phyloP scores from a whole-genome alignment of 2,797 vertebrate genomes.

The Helostoma temminkii region DNA sequence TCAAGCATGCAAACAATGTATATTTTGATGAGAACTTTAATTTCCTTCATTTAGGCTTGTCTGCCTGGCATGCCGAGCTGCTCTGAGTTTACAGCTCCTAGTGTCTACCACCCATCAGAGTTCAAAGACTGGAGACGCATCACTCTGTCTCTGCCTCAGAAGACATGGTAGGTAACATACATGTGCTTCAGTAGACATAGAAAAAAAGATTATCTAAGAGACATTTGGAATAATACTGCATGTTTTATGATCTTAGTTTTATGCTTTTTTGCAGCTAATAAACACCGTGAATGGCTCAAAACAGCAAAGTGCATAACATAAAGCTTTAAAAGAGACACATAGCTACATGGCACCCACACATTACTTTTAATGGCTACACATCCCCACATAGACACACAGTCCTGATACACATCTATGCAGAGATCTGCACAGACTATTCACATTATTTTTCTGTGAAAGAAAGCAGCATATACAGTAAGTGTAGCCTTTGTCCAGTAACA shows the following conservation, averaged over 20 bases:
- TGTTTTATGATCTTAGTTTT: conserved; percentile 21
- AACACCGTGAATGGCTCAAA: background rate
- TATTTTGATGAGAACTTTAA: background rate
- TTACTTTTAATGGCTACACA: conserved; percentile 13
- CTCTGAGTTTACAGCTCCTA: conserved; percentile 96
- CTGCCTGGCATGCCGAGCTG: conserved; percentile 98
- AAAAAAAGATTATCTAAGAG: conserved; percentile 19
- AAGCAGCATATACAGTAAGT: too few species aligned
- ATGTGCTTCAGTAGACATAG: background rate
- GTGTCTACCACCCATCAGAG: conserved; percentile 96
- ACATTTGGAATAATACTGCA: conserved; percentile 4
- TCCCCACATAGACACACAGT: background rate
- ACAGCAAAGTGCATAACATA: conserved; percentile 10
- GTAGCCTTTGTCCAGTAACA: too few species aligned
- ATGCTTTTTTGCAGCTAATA: conserved; percentile 25
- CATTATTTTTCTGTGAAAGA: background rate
- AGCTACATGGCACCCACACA: background rate
- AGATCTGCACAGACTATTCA: background rate
- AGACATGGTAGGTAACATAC: conserved; percentile 91
- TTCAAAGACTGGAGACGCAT: conserved; percentile 96
- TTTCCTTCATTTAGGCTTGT: conserved; percentile 88
- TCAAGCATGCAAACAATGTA: background rate
- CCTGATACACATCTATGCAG: background rate
- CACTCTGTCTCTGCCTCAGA: conserved; percentile 93
- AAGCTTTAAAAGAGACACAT: conserved; percentile 13